These are phyloP conservation scores for Oophaga sylvatica DNA, from an alignment of 2,797 vertebrate species.

Conservation along the genomic window DNA sequence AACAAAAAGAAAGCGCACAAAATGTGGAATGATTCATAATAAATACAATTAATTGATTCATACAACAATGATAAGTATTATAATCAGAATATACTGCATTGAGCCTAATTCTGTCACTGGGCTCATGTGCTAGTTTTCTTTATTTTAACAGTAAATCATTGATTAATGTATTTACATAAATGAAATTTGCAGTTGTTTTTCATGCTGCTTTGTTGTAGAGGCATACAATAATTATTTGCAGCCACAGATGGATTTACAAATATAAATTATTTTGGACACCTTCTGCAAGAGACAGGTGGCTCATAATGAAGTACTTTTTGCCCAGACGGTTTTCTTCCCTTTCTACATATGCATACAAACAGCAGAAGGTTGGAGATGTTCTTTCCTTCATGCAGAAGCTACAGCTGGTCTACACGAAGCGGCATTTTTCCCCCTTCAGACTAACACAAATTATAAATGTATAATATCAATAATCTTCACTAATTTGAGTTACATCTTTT, in stretches of 20 bases:
- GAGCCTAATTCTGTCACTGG: no score
- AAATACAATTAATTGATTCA: no score
- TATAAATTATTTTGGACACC: conserved; percentile 59
- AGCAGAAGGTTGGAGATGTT: conserved; percentile 49
- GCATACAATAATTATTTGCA: conserved; percentile 28
- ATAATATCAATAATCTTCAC: neutral
- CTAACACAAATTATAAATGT: conserved; percentile 27
- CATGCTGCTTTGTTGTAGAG: conserved; percentile 25
- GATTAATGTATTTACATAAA: neutral
- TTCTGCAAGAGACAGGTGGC: conserved; percentile 55
- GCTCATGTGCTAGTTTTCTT: neutral
- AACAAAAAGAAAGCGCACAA: no score
- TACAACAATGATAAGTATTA: no score
- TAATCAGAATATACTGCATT: no score
- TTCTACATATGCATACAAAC: conserved; percentile 39
- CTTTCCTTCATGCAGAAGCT: conserved; percentile 55
- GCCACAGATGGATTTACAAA: conserved; percentile 54
- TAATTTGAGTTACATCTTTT: neutral
- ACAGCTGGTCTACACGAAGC: conserved; percentile 41
- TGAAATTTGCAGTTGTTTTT: neutral
- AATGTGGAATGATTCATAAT: no score
- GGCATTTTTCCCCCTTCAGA: conserved; percentile 12
- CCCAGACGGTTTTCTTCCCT: conserved; percentile 38
- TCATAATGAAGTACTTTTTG: conserved; percentile 56
- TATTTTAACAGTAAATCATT: neutral